Conservation (phyloP, 2,113 vertebrate species). For the Agapornis roseicollis region DNA sequence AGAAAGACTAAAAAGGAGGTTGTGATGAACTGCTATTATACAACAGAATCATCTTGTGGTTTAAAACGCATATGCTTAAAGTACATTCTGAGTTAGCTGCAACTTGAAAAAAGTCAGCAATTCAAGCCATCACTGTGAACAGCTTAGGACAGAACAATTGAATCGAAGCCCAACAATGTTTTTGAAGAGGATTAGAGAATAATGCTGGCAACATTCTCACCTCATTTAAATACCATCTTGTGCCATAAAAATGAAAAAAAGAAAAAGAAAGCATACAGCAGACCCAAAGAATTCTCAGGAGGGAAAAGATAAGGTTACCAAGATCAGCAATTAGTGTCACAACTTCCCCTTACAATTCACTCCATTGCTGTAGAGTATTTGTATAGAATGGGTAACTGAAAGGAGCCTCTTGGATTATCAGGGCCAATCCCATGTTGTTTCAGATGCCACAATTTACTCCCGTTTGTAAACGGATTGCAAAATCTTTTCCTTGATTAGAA, state of each 20-base stretch:
- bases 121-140: not conserved
- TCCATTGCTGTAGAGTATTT: not conserved
- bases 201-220: not conserved
- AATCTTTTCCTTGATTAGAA: not conserved
- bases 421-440: not conserved
- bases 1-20: not conserved
- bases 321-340: not conserved
- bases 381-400: not conserved
- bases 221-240: not conserved
- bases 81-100: not conserved
- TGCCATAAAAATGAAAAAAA: not conserved
- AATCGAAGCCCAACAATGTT: not conserved
- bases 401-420: not conserved
- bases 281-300: not conserved
- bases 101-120: not conserved
- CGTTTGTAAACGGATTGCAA: not conserved
- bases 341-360: not conserved
- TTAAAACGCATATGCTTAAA: not conserved
- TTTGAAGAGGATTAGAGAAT: not conserved
- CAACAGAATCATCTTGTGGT: rapidly evolving
- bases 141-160: not conserved
- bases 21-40: not conserved
- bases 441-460: not conserved
- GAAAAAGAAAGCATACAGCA: not conserved
- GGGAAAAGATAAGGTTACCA: not conserved